Conservation (phyloP, 2,797 vertebrate genomes). For the Trachurus trachurus region DNA sequence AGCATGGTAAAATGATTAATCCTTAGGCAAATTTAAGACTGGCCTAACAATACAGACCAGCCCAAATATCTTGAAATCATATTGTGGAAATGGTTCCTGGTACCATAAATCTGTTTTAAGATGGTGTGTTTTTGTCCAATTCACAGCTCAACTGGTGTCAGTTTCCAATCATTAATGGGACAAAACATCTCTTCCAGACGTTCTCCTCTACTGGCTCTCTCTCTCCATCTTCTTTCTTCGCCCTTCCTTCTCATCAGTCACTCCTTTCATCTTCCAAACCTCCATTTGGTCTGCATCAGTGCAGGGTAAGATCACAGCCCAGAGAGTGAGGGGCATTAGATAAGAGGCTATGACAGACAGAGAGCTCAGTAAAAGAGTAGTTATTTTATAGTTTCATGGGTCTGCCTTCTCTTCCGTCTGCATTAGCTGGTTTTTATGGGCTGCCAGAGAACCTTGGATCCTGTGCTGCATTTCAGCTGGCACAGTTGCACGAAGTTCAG, state of each 20-base stretch:
- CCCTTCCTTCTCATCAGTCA: constrained; percentile 61
- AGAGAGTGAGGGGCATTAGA: constrained; percentile 59
- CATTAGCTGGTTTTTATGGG: constrained; percentile 68
- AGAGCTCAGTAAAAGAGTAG: constrained; percentile 60
- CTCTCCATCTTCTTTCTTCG: constrained; percentile 27
- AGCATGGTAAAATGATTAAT: too few species aligned
- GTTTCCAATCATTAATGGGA: constrained; percentile 56
- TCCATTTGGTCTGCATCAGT: constrained; percentile 81
- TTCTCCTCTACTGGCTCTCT: constrained; percentile 47
- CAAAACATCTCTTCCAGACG: constrained; percentile 62
- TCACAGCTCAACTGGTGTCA: constrained; percentile 48
- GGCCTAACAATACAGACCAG: too few species aligned
- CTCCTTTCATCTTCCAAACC: constrained; percentile 72
- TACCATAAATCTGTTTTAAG: constrained; percentile 17
- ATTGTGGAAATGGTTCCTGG: background rate
- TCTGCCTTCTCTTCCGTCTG: constrained; percentile 58
- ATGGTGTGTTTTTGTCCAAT: constrained; percentile 20
- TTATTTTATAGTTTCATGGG: constrained; percentile 71
- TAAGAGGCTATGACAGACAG: constrained; percentile 70
- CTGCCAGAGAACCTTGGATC: constrained; percentile 33
- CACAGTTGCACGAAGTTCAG: constrained; percentile 31
- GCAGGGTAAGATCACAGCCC: constrained; percentile 67
- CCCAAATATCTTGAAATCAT: too few species aligned
- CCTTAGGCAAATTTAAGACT: too few species aligned
- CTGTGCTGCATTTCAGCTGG: constrained; percentile 48